These are phyloP conservation scores for Cassiopea xamachana DNA, from an alignment of 30 jellyfish, hydroid and myxozoan genomes.

Conservation along the genomic window DNA sequence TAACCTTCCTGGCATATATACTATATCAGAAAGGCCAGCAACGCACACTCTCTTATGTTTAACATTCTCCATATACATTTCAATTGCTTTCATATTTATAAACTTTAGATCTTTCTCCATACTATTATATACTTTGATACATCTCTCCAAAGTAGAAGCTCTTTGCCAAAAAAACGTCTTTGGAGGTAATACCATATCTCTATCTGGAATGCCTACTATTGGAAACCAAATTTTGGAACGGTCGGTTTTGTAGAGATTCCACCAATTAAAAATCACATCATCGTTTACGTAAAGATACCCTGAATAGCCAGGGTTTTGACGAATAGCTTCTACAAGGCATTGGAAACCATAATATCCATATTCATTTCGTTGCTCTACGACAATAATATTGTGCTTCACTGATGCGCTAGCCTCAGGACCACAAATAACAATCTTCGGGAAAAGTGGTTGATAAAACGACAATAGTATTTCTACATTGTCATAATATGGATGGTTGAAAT, in stretches of 20 bases:
- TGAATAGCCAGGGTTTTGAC: slow-evolving; percentile 43
- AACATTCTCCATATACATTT: slow-evolving; percentile 13
- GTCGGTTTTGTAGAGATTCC: slow-evolving; percentile 64
- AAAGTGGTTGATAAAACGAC: slow-evolving; percentile 29
- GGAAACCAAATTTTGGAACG: slow-evolving; percentile 57
- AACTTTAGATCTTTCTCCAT: slow-evolving; percentile 18
- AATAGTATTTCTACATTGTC: slow-evolving; percentile 21
- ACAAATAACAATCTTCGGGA: slow-evolving; percentile 60
- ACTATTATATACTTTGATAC: slow-evolving; percentile 14
- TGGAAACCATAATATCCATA: slow-evolving; percentile 73
- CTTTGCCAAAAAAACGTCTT: slow-evolving; percentile 20
- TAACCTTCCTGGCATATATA: slow-evolving; percentile 62
- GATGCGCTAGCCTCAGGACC: slow-evolving; percentile 55
- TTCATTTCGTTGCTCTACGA: slow-evolving; percentile 18
- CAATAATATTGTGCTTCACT: slow-evolving; percentile 1
- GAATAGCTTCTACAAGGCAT: neutral
- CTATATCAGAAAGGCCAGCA: slow-evolving; percentile 61
- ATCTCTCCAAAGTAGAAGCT: slow-evolving; percentile 16
- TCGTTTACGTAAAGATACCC: slow-evolving; percentile 74
- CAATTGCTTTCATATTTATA: neutral
- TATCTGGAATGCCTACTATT: neutral
- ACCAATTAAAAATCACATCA: slow-evolving; percentile 75
- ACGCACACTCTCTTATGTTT: slow-evolving; percentile 29
- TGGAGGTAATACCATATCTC: neutral
- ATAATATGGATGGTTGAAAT: slow-evolving; percentile 74